Percentiles rank a stretch among this genome's conserved stretches.
These are phyloP conservation scores for Trachelipus rathkii DNA, from an alignment of 1,140 invertebrate genomes.

Conservation along the genomic window DNA sequence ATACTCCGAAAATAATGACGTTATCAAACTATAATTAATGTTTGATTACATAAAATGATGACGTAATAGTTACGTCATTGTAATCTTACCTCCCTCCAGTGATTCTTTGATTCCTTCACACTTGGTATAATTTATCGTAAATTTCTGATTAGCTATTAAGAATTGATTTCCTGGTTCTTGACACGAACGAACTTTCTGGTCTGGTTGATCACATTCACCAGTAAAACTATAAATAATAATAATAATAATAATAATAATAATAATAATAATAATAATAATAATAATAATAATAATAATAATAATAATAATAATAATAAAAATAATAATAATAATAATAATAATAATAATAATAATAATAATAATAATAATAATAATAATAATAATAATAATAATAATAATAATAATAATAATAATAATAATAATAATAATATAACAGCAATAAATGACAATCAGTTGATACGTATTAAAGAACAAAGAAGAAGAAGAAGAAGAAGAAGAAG, in stretches of 20 bases:
- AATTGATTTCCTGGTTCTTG: conserved; percentile 93
- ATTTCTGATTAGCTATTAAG: conserved; percentile 94
- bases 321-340: conserved; percentile 2
- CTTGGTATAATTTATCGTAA: conserved; percentile 87
- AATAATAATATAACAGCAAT: too few species aligned
- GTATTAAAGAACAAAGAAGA: too few species aligned
- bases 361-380: too few species aligned
- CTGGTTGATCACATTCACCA: conserved; percentile 79
- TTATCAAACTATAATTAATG: background rate
- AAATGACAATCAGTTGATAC: too few species aligned
- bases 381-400: too few species aligned
- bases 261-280: conserved; percentile 4
- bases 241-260: background rate
- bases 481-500: too few species aligned
- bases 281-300: conserved; percentile 15
- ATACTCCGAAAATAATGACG: too few species aligned
- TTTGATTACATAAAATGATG: background rate
- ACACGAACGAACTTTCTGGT: conserved; percentile 86
- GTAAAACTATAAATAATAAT: conserved; percentile 62
- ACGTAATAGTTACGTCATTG: background rate
- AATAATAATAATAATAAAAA: background rate
- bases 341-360: too few species aligned
- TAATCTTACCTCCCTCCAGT: conserved; percentile 69
- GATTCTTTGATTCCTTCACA: conserved; percentile 57
- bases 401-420: too few species aligned